These are phyloP conservation scores for Empidonax alnorum DNA, from an alignment of 2,113 vertebrate genomes.

Conservation along the genomic window DNA sequence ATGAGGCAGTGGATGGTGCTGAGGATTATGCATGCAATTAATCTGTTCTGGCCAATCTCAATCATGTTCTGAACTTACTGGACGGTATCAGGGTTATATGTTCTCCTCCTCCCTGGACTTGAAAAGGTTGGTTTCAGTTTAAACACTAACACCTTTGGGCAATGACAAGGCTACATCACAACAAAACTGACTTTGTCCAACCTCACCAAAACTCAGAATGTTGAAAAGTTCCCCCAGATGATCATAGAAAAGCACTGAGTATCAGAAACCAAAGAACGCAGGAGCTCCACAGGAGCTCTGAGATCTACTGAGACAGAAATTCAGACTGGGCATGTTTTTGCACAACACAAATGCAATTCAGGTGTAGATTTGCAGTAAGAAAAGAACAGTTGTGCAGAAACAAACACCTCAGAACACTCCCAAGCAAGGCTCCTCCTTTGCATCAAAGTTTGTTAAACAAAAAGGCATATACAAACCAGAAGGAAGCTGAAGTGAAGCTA, in stretches of 20 bases:
- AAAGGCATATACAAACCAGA: accelerated
- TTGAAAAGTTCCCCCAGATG: neutral
- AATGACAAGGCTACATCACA: neutral
- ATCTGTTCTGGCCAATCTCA: neutral
- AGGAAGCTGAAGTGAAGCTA: neutral
- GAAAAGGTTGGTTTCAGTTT: neutral
- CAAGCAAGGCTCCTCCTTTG: neutral
- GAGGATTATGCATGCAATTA: accelerated
- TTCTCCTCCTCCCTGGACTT: neutral
- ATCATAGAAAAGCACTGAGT: neutral
- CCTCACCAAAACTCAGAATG: neutral
- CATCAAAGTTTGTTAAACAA: neutral
- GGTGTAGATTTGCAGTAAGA: neutral
- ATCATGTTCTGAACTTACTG: neutral
- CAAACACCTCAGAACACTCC: neutral
- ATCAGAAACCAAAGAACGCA: neutral
- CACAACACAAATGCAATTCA: neutral
- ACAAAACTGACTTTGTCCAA: neutral
- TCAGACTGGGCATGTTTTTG: neutral
- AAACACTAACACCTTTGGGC: neutral
- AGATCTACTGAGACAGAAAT: neutral
- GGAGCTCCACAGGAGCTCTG: neutral
- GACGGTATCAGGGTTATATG: neutral
- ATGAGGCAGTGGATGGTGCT: neutral
- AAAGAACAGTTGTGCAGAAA: neutral